phyloP scores from a whole-genome alignment of 2,797 vertebrate genomes.

The Ctenochaetus hawaiiensis region DNA sequence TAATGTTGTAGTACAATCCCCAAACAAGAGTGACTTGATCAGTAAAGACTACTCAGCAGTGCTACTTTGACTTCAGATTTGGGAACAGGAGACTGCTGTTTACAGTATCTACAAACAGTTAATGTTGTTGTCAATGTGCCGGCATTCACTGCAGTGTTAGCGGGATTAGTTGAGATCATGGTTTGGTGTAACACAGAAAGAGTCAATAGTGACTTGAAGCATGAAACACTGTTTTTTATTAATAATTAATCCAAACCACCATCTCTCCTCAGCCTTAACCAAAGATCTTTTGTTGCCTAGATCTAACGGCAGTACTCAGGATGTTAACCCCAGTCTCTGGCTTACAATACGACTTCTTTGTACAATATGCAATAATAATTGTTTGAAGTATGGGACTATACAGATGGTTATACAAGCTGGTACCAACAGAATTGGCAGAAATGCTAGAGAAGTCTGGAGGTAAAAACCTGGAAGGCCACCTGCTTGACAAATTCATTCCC shows the following conservation, averaged over 20 bases:
- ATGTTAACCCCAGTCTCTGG: neutral
- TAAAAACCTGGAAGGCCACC: slow-evolving; percentile 49
- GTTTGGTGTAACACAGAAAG: too few species aligned
- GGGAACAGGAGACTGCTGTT: too few species aligned
- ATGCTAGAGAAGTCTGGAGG: slow-evolving; percentile 35
- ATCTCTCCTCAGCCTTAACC: neutral
- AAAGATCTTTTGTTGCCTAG: neutral
- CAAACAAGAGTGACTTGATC: neutral
- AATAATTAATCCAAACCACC: neutral
- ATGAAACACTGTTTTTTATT: too few species aligned
- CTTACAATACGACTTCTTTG: slow-evolving; percentile 2
- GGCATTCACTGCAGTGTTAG: too few species aligned
- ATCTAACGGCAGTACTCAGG: neutral
- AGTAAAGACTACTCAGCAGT: neutral
- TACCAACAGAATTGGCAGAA: slow-evolving; percentile 26
- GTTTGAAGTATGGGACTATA: slow-evolving; percentile 3
- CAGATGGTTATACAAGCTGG: slow-evolving; percentile 52
- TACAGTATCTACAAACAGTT: too few species aligned
- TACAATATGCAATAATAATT: slow-evolving; percentile 1
- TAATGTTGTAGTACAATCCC: neutral
- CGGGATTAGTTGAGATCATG: too few species aligned
- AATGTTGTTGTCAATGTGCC: too few species aligned
- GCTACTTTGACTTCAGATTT: neutral
- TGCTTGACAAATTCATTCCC: slow-evolving; percentile 42
- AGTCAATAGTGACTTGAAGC: too few species aligned